These are phyloP conservation scores for Mesoclemmys tuberculata DNA, from an alignment of 2,113 vertebrate genomes.

Conservation along the genomic window DNA sequence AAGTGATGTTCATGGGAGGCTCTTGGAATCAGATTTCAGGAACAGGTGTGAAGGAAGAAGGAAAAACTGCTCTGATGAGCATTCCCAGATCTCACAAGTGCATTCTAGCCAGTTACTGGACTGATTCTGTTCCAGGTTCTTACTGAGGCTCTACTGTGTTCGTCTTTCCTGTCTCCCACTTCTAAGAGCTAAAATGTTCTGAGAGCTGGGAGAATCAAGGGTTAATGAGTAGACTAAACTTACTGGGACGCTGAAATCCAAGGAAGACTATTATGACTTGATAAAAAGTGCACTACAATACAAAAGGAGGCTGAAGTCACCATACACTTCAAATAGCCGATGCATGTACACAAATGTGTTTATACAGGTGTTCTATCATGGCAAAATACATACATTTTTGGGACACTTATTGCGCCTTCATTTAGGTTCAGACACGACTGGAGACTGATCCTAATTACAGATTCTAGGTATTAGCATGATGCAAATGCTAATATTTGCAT, in stretches of 20 bases:
- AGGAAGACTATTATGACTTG: not conserved
- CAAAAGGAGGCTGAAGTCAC: not conserved
- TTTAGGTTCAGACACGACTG: too few species aligned
- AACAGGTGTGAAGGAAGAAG: not conserved
- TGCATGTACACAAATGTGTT: not conserved
- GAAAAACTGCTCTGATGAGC: not conserved
- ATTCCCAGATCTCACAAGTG: not conserved
- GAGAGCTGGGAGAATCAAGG: not conserved
- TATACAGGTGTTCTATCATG: not conserved
- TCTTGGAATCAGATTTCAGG: not conserved
- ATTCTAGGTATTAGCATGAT: too few species aligned
- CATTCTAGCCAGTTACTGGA: not conserved
- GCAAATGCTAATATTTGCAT: too few species aligned
- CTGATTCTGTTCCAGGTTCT: not conserved
- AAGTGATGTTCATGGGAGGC: not conserved
- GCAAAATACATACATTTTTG: too few species aligned
- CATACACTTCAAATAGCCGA: not conserved
- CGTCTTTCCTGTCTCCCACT: not conserved
- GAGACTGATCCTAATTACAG: too few species aligned
- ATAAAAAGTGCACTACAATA: not conserved
- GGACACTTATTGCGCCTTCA: too few species aligned
- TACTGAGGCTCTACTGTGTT: not conserved
- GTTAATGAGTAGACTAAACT: not conserved
- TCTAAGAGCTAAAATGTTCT: not conserved
- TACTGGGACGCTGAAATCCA: not conserved